Evolutionary conservation across 1,140 invertebrate species (phyloP).

Genomic region (Bombus pascuorum): DNA sequence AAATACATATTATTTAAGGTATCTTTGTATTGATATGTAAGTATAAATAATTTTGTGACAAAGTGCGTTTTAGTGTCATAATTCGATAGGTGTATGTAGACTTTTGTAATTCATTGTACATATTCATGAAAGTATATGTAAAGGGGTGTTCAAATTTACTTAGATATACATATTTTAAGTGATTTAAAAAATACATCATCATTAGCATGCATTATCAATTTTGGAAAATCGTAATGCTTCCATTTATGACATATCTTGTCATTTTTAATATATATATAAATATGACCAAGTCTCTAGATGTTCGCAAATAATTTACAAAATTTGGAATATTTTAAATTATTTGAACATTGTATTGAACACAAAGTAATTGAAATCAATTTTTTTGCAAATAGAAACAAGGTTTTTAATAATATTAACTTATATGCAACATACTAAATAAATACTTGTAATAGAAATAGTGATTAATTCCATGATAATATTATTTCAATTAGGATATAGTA

Average conservation of each 20-base stretch:
- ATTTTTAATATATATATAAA: slow-evolving; percentile 29
- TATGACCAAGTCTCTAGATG: slow-evolving; percentile 29
- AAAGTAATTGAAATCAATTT: slow-evolving; percentile 10
- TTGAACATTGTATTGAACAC: slow-evolving; percentile 15
- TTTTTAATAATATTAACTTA: slow-evolving; percentile 25
- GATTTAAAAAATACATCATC: slow-evolving; percentile 37
- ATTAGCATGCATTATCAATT: slow-evolving; percentile 40
- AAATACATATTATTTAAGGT: too few relatives aligned
- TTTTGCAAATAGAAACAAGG: slow-evolving; percentile 19
- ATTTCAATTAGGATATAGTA: slow-evolving; percentile 33
- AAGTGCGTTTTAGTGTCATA: too few relatives aligned
- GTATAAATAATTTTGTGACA: too few relatives aligned
- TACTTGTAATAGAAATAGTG: slow-evolving; percentile 15
- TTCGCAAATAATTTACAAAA: slow-evolving; percentile 30
- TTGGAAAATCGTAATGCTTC: slow-evolving; percentile 43
- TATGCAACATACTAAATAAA: slow-evolving; percentile 6
- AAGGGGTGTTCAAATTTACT: slow-evolving; percentile 42
- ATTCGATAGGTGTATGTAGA: too few relatives aligned
- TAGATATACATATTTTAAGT: slow-evolving; percentile 22
- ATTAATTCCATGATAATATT: slow-evolving; percentile 29
- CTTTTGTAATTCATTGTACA: too few relatives aligned
- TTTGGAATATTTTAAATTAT: slow-evolving; percentile 29
- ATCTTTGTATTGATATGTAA: too few relatives aligned
- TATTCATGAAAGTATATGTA: slow-evolving; percentile 7
- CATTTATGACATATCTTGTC: slow-evolving; percentile 57